Evolutionary conservation across 2,888 invertebrate genomes (phyloP), one percentile per base, ranked within the genome.

Genomic region (Scrobipalpa atriplicella): DNA sequence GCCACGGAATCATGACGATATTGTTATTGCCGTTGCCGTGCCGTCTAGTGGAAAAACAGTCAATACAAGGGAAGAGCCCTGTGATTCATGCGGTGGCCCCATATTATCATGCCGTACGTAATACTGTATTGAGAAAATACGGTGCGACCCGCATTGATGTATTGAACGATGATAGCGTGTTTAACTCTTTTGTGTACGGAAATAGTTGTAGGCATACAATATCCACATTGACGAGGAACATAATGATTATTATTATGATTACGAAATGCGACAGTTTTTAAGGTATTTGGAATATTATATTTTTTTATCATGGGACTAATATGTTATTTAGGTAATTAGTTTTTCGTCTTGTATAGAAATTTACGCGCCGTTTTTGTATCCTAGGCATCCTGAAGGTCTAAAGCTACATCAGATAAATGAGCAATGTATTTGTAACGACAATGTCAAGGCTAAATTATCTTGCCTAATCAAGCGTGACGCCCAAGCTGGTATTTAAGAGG

Each of bases 1-100:
- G n/a, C n/a, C n/a, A n/a, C n/a, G n/a, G n/a, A n/a, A n/a, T n/a
- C n/a, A n/a, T n/a, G n/a, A n/a, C n/a, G n/a, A n/a, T n/a, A n/a
- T n/a, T n/a, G 41, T 41, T 41, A 11, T 41, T 11, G 41, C 9
- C 41, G 13, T 18, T 21, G 54, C 11, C 19, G 11, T 54, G 54
- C 11, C 11, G 21, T 2, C 54, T 87, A 88, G 83, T 86, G 87
- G 84, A 91, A 91, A 91, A 92, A 90, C 91, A 82, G 88, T n/a
- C n/a, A 90, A 89, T 58, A 58, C 58, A 58, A 58, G 58, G 58
- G 58, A 58, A 58, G 58, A 58, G 58, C 58, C 58, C 38, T 81
- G 84, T 90, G 90, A 91, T 89, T 91, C 90, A 90, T 87, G 84
- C 80, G 83, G 83, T 85, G 81, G 80, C 80, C 74, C 78, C 78